These are phyloP conservation scores for Momotus momota DNA, from an alignment of 2,797 vertebrate genomes.

Conservation along the genomic window DNA sequence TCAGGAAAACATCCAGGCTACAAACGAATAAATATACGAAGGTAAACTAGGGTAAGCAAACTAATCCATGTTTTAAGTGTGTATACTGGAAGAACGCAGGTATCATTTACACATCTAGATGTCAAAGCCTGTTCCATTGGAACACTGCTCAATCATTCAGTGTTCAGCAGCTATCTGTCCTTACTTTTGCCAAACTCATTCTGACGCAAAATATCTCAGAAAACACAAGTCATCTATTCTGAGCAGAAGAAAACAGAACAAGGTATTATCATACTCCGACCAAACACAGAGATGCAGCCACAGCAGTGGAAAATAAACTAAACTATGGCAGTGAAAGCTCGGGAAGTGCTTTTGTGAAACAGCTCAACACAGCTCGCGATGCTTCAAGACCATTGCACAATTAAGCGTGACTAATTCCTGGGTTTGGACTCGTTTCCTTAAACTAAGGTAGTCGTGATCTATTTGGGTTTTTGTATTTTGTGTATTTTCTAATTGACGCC, in stretches of 20 bases:
- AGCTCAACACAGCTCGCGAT: background rate
- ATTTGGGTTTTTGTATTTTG: background rate
- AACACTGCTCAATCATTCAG: slow-evolving; percentile 33
- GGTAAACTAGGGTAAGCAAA: background rate
- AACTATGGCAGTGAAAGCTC: accelerated
- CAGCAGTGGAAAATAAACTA: background rate
- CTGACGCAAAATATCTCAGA: background rate
- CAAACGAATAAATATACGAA: background rate
- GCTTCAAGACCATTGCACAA: background rate
- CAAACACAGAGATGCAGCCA: background rate
- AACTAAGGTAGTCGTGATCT: background rate
- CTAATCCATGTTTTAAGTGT: background rate
- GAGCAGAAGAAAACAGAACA: background rate
- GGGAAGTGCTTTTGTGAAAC: background rate
- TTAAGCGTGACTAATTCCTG: background rate
- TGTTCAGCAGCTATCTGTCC: background rate
- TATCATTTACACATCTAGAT: slow-evolving; percentile 23
- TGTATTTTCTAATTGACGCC: background rate
- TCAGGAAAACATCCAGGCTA: background rate
- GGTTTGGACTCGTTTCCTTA: background rate
- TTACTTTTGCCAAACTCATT: background rate
- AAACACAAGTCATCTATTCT: background rate
- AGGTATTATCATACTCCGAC: background rate
- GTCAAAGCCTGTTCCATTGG: slow-evolving; percentile 1
- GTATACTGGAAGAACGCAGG: background rate